Percentiles rank a stretch among this genome's conserved stretches.
Conservation (phyloP, 2,113 vertebrate species). For the Pangasianodon hypophthalmus region DNA sequence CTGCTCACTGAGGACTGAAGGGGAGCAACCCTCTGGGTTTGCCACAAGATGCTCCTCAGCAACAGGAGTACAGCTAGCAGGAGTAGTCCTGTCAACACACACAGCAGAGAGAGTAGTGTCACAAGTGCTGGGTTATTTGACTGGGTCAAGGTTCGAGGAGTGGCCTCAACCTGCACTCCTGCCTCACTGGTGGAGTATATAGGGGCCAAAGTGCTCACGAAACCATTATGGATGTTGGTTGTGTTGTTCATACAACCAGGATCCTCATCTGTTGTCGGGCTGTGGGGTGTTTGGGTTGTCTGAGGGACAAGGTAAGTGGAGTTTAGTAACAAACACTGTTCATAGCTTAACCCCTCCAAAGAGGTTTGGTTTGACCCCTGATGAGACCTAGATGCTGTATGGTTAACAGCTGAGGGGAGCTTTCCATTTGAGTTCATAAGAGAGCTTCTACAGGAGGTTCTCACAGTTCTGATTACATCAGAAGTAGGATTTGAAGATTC, state of each 20-base stretch:
- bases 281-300: conserved; percentile 45
- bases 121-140: conserved; percentile 55
- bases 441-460: conserved; percentile 13
- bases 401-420: neutral
- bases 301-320: conserved; percentile 48
- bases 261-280: conserved; percentile 39
- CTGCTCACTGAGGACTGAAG: conserved; percentile 33
- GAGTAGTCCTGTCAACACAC: conserved; percentile 64
- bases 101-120: conserved; percentile 65
- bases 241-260: conserved; percentile 58
- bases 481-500: neutral
- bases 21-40: conserved; percentile 70
- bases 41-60: conserved; percentile 63
- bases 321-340: conserved; percentile 69
- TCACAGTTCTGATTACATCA: neutral
- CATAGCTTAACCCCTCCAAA: conserved; percentile 68
- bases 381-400: conserved; percentile 14
- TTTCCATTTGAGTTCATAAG: conserved; percentile 8
- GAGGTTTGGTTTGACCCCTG: conserved; percentile 54
- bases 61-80: conserved; percentile 63
- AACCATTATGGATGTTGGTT: conserved; percentile 37
- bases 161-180: conserved; percentile 34
- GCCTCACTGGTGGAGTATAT: conserved; percentile 55
- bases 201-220: conserved; percentile 43
- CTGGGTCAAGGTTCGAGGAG: neutral